Evolutionary conservation across 1,140 invertebrate species (phyloP).

Genomic region (Lepidurus arcticus): DNA sequence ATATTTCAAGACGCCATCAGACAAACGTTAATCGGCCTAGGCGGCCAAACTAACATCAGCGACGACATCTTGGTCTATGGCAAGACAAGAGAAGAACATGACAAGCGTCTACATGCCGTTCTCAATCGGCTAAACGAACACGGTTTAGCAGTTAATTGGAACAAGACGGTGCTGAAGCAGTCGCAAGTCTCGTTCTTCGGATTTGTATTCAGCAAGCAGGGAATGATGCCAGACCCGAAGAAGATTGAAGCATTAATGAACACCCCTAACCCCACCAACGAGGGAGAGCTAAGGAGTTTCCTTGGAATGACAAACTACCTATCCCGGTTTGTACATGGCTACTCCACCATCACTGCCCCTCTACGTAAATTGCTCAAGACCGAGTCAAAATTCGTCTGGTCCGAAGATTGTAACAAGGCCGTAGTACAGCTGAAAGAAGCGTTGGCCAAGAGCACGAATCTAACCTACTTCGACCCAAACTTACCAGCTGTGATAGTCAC

Average conservation of each 20-base stretch:
- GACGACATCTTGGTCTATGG: no score
- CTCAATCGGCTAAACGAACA: conserved; percentile 32
- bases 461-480: conserved; percentile 40
- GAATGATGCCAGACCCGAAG: conserved; percentile 40
- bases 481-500: conserved; percentile 41
- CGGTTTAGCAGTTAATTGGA: conserved; percentile 37
- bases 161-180: conserved; percentile 37
- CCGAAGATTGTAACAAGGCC: conserved; percentile 39
- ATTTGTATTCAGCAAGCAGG: conserved; percentile 36
- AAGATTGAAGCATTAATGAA: conserved; percentile 45
- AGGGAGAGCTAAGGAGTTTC: conserved; percentile 42
- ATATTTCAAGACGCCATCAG: no score
- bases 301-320: conserved; percentile 46
- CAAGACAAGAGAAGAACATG: no score
- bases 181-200: conserved; percentile 37
- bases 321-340: conserved; percentile 42
- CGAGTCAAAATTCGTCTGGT: conserved; percentile 41
- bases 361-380: conserved; percentile 44
- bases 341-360: conserved; percentile 42
- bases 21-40: no score
- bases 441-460: not conserved
- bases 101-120: conserved; percentile 33
- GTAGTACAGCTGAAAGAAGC: conserved; percentile 41
- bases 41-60: no score
- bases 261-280: conserved; percentile 40